Conservation (phyloP, 2,888 invertebrate species). For the Digitonthophagus gazella region DNA sequence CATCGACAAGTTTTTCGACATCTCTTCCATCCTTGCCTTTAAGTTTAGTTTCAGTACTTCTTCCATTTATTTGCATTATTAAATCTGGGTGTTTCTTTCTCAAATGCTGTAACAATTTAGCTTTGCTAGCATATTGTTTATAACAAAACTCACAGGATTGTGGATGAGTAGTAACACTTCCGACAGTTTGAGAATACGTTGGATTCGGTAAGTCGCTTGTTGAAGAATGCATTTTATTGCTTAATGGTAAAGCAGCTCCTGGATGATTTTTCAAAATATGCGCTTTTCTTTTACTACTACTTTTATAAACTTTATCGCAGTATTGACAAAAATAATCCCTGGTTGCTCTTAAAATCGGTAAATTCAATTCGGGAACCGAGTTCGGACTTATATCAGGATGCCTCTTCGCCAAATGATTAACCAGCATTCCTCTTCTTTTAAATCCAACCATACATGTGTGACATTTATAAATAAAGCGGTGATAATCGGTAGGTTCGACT, state of each 20-base stretch:
- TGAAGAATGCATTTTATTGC: constrained; percentile 48
- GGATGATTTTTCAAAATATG: constrained; percentile 84
- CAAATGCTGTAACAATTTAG: constrained; percentile 69
- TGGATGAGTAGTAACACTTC: constrained; percentile 67
- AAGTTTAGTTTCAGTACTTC: not conserved
- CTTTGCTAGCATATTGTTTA: constrained; percentile 82
- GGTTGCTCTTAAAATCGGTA: constrained; percentile 75
- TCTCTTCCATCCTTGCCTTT: constrained; percentile 6
- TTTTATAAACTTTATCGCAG: constrained; percentile 80
- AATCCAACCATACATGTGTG: constrained; percentile 72
- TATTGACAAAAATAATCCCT: constrained; percentile 81
- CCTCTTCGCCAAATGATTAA: constrained; percentile 80
- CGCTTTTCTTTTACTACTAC: constrained; percentile 78
- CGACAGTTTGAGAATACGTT: constrained; percentile 69
- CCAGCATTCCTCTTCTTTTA: constrained; percentile 74
- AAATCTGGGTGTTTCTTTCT: constrained; percentile 61
- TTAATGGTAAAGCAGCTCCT: constrained; percentile 65
- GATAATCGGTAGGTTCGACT: constrained; percentile 62
- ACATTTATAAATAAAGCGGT: constrained; percentile 74
- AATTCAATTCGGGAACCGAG: constrained; percentile 69
- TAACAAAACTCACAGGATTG: constrained; percentile 79
- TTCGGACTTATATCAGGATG: constrained; percentile 66
- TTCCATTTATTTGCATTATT: constrained; percentile 39
- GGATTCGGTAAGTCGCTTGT: constrained; percentile 56
- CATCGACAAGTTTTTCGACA: constrained; percentile 28